These are phyloP conservation scores for Eunapius fragilis DNA, from an alignment of 37 sponge, comb jelly and placozoan genomes.

Conservation along the genomic window DNA sequence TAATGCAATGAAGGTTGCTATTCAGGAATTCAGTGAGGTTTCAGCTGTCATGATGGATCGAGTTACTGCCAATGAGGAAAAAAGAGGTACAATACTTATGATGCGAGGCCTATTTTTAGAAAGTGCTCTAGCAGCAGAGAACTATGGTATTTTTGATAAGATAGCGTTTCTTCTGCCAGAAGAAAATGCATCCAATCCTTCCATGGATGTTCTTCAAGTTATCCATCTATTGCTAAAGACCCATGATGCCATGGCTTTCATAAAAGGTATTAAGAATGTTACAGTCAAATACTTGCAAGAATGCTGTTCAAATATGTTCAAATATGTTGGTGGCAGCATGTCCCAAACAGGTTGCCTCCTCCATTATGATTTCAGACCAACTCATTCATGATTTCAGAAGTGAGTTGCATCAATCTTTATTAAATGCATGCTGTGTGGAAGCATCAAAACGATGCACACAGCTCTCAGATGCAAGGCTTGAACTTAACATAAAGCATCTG, in stretches of 20 bases:
- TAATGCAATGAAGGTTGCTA: constrained; percentile 23
- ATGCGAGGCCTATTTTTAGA: no score
- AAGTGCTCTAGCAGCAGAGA: no score
- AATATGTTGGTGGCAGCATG: background rate
- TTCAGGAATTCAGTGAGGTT: background rate
- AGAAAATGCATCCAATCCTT: no score
- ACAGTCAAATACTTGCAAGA: background rate
- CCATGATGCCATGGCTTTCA: no score
- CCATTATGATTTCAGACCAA: constrained; percentile 8
- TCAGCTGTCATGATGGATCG: background rate
- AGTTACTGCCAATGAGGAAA: background rate
- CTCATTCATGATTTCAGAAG: constrained; percentile 25
- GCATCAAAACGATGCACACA: background rate
- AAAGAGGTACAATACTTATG: background rate
- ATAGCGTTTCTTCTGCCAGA: no score
- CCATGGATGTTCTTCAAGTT: no score
- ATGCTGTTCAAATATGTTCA: background rate
- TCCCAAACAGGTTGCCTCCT: background rate
- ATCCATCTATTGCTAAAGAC: no score
- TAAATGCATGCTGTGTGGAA: background rate
- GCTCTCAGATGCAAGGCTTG: background rate
- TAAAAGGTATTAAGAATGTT: background rate
- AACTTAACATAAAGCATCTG: background rate
- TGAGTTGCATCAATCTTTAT: background rate
- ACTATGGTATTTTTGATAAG: no score